A percentile compares a stretch with the other conserved stretches of the same genome.
phyloP scores from a whole-genome alignment of 2,113 vertebrate species.

The Cyrtonyx montezumae region DNA sequence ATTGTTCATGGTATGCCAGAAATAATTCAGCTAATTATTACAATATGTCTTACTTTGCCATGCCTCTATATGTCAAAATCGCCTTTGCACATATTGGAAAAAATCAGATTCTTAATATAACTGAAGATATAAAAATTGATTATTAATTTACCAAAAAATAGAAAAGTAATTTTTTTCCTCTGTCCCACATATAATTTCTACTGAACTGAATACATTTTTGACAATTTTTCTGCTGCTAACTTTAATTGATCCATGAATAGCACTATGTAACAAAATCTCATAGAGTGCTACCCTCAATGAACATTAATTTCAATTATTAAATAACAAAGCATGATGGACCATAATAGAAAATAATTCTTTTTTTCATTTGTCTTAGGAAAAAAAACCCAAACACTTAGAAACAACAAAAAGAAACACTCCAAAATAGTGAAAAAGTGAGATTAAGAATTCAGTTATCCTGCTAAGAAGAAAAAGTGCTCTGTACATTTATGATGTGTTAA shows the following conservation, averaged over 20 bases:
- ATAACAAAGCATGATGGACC: slow-evolving; percentile 4
- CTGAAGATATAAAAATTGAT: slow-evolving; percentile 64
- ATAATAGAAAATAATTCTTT: slow-evolving; percentile 45
- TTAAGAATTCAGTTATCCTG: slow-evolving; percentile 39
- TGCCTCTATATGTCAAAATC: slow-evolving; percentile 72
- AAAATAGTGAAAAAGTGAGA: slow-evolving; percentile 24
- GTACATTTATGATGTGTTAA: not conserved
- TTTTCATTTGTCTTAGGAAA: slow-evolving; percentile 8
- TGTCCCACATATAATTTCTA: slow-evolving; percentile 1
- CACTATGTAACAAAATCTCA: slow-evolving; percentile 20
- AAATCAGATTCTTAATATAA: slow-evolving; percentile 62
- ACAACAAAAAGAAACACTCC: not conserved
- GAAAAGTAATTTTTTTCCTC: not conserved
- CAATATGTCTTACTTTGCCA: slow-evolving; percentile 81
- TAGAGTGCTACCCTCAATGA: slow-evolving; percentile 17
- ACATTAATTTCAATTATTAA: slow-evolving; percentile 70
- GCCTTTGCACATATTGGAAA: slow-evolving; percentile 52
- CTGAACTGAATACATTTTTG: slow-evolving; percentile 28
- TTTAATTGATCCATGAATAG: slow-evolving; percentile 65
- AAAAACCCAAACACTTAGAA: not conserved
- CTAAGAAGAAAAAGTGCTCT: not conserved
- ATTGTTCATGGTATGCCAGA: slow-evolving; percentile 81
- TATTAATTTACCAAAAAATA: slow-evolving; percentile 49
- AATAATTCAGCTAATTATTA: slow-evolving; percentile 85
- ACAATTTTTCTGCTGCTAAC: slow-evolving; percentile 53